A percentile compares a stretch with the other conserved stretches of the same genome.
Conservation (phyloP, 2,797 vertebrate species). For the Tinamus major region DNA sequence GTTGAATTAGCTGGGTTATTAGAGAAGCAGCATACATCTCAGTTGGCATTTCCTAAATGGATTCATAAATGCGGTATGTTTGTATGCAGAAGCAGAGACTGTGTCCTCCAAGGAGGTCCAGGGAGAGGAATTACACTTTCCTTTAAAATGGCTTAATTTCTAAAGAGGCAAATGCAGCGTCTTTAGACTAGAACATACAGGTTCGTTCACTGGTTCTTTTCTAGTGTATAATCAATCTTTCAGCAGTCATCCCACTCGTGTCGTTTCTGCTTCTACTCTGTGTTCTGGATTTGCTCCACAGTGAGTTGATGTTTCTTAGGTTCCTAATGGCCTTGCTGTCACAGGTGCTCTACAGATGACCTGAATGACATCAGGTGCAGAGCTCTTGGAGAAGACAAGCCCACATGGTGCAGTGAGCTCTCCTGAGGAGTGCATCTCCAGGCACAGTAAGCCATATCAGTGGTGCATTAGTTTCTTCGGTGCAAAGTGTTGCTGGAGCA, state of each 20-base stretch:
- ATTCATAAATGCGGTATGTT: neutral
- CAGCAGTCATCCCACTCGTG: neutral
- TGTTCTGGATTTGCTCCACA: neutral
- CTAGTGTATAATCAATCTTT: neutral
- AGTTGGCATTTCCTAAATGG: neutral
- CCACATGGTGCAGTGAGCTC: neutral
- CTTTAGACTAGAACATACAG: neutral
- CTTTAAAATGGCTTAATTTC: neutral
- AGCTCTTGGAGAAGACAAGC: neutral
- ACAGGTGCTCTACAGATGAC: neutral
- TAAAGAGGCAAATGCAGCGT: neutral
- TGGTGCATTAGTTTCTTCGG: neutral
- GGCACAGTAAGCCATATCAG: neutral
- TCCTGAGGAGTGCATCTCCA: neutral
- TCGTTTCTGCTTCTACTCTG: neutral
- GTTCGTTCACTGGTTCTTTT: neutral
- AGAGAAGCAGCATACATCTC: neutral
- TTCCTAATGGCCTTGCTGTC: neutral
- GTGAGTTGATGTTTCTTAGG: neutral
- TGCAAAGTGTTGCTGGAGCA: neutral
- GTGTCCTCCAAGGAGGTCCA: neutral
- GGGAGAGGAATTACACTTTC: neutral
- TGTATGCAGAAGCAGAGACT: accelerated
- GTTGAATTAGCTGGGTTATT: neutral
- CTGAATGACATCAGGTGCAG: neutral